These are phyloP conservation scores for Pogonomyrmex californicus DNA, from an alignment of 1,140 invertebrate species.

Conservation along the genomic window DNA sequence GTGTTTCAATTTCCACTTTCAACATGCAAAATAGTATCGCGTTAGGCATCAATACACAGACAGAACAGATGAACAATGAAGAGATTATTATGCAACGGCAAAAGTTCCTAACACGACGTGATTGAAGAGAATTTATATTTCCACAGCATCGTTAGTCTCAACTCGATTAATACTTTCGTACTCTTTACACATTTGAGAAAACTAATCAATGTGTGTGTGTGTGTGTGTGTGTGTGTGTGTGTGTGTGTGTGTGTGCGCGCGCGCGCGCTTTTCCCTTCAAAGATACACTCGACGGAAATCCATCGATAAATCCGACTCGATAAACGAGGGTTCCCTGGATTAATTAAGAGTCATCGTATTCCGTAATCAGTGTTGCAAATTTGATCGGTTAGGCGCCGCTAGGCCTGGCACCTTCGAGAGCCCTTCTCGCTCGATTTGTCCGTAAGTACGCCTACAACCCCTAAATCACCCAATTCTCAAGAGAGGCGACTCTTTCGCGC, in stretches of 20 bases:
- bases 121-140: neutral
- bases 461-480: neutral
- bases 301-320: neutral
- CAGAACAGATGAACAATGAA: neutral
- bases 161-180: neutral
- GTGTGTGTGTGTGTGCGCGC: no score
- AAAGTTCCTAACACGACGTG: neutral
- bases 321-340: neutral
- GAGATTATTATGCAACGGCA: neutral
- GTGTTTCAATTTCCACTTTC: neutral
- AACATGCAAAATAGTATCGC: neutral
- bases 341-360: conserved; percentile 12
- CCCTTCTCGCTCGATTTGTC: neutral
- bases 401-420: neutral
- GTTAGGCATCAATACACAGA: neutral
- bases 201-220: no score
- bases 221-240: no score
- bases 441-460: neutral
- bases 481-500: conserved; percentile 26
- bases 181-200: neutral
- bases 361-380: neutral
- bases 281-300: neutral
- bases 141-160: neutral
- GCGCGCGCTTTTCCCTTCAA: no score
- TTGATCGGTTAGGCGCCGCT: neutral